Base-by-base conservation (phyloP, 2,797 vertebrate species). In the Sebastes minor region DNA sequence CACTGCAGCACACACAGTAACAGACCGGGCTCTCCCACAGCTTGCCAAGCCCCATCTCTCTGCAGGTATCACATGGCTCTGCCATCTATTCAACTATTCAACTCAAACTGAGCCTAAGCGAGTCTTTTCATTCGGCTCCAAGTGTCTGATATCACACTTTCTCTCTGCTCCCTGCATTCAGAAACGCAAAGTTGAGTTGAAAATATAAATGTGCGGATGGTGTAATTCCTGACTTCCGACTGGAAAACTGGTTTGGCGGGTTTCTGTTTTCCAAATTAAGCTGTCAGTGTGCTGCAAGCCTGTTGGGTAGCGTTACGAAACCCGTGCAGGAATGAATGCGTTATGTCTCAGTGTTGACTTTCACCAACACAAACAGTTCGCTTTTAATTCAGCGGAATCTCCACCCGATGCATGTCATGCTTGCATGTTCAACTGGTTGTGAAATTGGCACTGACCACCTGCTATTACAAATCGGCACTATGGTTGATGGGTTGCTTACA, bases 41-140 rank as follows among this genome's bases (percentile, higher is more conserved):
- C 70, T 66, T 27, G 69, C 74, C 67, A 81, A 78, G 49, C 59
- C 22, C 28, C 2, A 11, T 80, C 71, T 64, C 64, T 78, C 70
- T 23, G 9, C 63, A 82, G 74, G 80, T 74, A 89, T 91, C 88
- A 18, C 70, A 87, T 89, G 71, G 63, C 87, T 18, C 56, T 74
- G 25, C 35, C 28, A 18, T 85, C 66, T 73, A 81, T 91, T 86
- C 77, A 78, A 63, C 66, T 74, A 63, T 86, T 66, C 66, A 60
- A 13, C 38, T 67, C 46, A 52, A 77, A 67, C 83, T 30, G 22
- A 76, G 62, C 27, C 75, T 23, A 59, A 84, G 64, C 13, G 20
- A 68, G 67, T 8, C 74, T 78, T 86, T 93, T 90, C 27, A 86
- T 79, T 65, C 61, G 25, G 33, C 52, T 23, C 22, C 0, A 30